phyloP scores from a whole-genome alignment of 2,113 vertebrate species.

The Laterallus jamaicensis region DNA sequence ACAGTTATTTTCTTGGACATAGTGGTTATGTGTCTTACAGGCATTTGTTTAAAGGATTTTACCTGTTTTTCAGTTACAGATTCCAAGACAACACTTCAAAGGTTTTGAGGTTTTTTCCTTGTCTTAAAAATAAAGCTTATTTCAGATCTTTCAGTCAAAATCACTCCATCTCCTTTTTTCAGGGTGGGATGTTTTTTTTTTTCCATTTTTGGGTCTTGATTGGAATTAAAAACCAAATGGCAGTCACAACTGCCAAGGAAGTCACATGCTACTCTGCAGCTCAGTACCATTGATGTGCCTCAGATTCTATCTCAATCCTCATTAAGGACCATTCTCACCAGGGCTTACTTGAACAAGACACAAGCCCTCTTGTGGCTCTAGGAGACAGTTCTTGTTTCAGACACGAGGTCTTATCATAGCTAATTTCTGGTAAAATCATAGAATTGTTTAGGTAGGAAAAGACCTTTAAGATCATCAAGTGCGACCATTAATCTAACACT shows the following conservation, averaged over 20 bases:
- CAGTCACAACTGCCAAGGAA: not conserved
- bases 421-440: not conserved
- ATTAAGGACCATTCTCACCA: not conserved
- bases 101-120: not conserved
- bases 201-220: rapidly evolving
- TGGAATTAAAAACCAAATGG: not conserved
- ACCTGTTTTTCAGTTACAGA: not conserved
- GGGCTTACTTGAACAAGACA: not conserved
- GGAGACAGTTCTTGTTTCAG: not conserved
- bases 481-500: too few species aligned
- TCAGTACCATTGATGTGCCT: not conserved
- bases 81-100: not conserved
- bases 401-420: not conserved
- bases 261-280: not conserved
- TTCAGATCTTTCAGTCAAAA: not conserved
- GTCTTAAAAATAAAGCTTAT: not conserved
- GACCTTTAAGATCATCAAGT: too few species aligned
- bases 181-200: not conserved
- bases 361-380: not conserved
- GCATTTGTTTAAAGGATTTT: not conserved
- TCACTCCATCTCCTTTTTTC: not conserved
- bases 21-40: not conserved
- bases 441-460: too few species aligned
- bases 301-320: not conserved
- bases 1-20: not conserved